Conservation (phyloP, 2,888 invertebrate genomes). For the Aporophyla nigra region DNA sequence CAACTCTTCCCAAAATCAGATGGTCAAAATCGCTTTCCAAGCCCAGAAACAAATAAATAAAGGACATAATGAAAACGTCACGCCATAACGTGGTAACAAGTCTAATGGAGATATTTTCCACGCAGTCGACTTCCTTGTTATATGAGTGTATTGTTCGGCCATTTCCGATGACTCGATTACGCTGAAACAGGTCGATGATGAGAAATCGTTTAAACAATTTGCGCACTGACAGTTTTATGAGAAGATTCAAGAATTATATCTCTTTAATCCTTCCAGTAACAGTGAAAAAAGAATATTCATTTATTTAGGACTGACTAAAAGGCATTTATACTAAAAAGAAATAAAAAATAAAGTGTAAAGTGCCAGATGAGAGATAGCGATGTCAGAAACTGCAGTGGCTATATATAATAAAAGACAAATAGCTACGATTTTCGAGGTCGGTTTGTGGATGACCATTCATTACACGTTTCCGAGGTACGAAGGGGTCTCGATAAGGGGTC, state of each 20-base stretch:
- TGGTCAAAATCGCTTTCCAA: not conserved
- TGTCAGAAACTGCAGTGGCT: too few species aligned
- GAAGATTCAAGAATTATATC: slow-evolving; percentile 1
- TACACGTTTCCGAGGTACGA: too few species aligned
- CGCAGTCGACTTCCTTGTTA: slow-evolving; percentile 56
- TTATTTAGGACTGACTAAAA: too few species aligned
- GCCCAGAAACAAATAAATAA: not conserved
- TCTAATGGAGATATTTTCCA: slow-evolving; percentile 59
- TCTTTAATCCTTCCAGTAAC: not conserved
- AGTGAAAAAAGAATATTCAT: too few species aligned
- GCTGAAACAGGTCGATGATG: slow-evolving; percentile 54
- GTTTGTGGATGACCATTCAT: too few species aligned
- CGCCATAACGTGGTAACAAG: slow-evolving; percentile 28
- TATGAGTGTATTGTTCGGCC: slow-evolving; percentile 52
- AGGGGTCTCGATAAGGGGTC: too few species aligned
- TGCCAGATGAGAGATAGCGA: too few species aligned
- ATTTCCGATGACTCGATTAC: slow-evolving; percentile 63
- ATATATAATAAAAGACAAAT: too few species aligned
- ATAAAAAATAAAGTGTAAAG: too few species aligned
- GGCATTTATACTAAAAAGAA: too few species aligned
- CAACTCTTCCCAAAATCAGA: too few species aligned
- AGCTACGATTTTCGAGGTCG: too few species aligned
- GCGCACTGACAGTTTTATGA: slow-evolving; percentile 16
- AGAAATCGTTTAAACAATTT: slow-evolving; percentile 43
- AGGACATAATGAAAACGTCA: slow-evolving; percentile 22